Conservation (phyloP, 2,797 vertebrate species). For the Podarcis lilfordi region DNA sequence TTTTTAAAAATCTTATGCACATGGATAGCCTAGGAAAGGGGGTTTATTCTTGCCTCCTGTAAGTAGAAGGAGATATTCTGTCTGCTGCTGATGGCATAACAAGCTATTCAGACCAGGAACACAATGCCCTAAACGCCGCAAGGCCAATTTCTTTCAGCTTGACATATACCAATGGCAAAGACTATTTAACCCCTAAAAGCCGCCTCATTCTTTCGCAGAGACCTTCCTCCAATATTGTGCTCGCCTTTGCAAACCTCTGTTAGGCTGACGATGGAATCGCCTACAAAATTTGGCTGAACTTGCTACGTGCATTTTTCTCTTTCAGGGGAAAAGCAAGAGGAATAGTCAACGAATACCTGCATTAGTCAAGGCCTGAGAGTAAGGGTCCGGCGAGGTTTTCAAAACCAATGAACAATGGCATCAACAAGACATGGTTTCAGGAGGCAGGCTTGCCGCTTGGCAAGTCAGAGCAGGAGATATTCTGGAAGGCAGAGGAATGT, state of each 20-base stretch:
- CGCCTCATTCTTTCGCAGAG: background rate
- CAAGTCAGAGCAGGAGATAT: background rate
- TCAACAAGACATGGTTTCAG: background rate
- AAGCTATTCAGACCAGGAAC: background rate
- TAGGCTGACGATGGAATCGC: background rate
- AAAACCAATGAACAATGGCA: background rate
- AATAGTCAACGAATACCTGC: no score
- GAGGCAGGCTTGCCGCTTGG: background rate
- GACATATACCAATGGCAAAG: background rate
- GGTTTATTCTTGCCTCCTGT: no score
- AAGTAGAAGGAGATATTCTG: background rate
- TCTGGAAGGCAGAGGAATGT: background rate
- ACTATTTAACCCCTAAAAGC: background rate
- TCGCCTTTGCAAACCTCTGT: background rate
- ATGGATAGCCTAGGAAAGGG: background rate
- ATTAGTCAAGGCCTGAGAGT: background rate
- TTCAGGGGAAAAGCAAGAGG: background rate
- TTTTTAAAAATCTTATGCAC: no score
- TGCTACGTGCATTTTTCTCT: background rate
- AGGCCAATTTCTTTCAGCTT: background rate
- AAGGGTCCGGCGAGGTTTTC: background rate
- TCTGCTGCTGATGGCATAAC: background rate
- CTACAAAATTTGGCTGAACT: background rate
- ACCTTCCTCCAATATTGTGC: background rate
- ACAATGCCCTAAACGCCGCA: background rate